Evolutionary conservation across 2,113 vertebrate genomes (phyloP).

Genomic region (Mormoops blainvillei): DNA sequence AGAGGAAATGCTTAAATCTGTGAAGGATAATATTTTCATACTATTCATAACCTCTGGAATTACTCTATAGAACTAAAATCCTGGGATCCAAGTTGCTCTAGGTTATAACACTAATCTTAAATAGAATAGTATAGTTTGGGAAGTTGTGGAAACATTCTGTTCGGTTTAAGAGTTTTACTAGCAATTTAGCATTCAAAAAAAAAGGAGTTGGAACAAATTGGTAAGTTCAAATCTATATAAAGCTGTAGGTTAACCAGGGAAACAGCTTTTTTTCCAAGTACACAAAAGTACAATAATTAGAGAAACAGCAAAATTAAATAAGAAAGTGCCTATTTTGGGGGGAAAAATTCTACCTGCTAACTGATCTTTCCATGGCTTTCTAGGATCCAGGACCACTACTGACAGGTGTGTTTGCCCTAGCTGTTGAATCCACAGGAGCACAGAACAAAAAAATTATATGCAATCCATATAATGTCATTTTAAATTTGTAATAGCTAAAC

Average conservation of each 20-base stretch:
- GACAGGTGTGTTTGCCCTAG: not conserved
- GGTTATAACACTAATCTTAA: slow-evolving; percentile 11
- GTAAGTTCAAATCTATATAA: not conserved
- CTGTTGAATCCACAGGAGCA: not conserved
- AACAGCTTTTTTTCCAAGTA: slow-evolving; percentile 13
- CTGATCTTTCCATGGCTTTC: not conserved
- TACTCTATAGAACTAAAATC: not conserved
- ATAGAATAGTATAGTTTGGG: not conserved
- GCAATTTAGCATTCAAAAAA: not conserved
- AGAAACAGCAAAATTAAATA: not conserved
- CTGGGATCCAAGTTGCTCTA: not conserved
- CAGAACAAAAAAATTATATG: not conserved
- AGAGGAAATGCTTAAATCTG: not conserved
- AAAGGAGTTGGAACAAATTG: not conserved
- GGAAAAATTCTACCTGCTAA: not conserved
- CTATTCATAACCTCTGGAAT: not conserved
- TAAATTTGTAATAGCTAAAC: slow-evolving; percentile 27
- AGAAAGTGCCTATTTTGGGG: not conserved
- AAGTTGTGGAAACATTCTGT: not conserved
- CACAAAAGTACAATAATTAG: not conserved
- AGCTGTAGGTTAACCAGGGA: not conserved
- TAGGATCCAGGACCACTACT: not conserved
- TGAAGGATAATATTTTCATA: not conserved
- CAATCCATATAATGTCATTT: not conserved
- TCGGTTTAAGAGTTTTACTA: slow-evolving; percentile 4